phyloP scores from a whole-genome alignment of 2,888 invertebrate species.

The Apomyelois bistriatella region DNA sequence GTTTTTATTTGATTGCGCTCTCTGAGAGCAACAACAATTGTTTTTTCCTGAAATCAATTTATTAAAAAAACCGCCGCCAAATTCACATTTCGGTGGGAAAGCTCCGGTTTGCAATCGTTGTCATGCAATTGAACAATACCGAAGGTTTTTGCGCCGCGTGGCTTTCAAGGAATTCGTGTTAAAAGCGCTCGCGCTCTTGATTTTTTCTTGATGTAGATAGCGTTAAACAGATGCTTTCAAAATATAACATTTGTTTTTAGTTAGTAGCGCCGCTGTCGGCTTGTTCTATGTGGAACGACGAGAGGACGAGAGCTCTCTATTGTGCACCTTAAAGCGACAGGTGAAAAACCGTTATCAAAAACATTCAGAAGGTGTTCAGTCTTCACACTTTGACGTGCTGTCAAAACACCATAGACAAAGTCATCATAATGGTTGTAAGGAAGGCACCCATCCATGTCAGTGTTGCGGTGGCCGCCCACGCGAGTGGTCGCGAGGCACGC shows the following conservation, averaged over 20 bases:
- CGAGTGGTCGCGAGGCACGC: constrained; percentile 54
- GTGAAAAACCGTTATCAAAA: constrained; percentile 1
- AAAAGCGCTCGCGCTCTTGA: constrained; percentile 41
- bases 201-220: constrained; percentile 29
- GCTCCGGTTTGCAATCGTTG: constrained; percentile 44
- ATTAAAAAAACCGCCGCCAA: constrained; percentile 54
- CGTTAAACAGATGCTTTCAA: constrained; percentile 32
- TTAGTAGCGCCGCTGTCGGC: constrained; percentile 37
- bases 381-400: constrained; percentile 28
- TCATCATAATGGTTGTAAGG: constrained; percentile 31
- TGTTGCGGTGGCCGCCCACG: constrained; percentile 64
- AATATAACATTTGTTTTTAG: constrained; percentile 39
- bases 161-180: constrained; percentile 50
- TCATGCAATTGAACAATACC: constrained; percentile 57
- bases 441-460: constrained; percentile 42
- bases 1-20: constrained; percentile 75
- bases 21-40: constrained; percentile 50
- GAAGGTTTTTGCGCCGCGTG: constrained; percentile 47
- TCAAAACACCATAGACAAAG: constrained; percentile 35
- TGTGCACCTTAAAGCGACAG: not conserved
- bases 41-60: constrained; percentile 60
- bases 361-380: constrained; percentile 9
- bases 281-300: constrained; percentile 37
- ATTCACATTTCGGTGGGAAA: constrained; percentile 71
- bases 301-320: constrained; percentile 31